Base-by-base conservation (phyloP, 1,140 invertebrate genomes). In the Psix sp. region DNA sequence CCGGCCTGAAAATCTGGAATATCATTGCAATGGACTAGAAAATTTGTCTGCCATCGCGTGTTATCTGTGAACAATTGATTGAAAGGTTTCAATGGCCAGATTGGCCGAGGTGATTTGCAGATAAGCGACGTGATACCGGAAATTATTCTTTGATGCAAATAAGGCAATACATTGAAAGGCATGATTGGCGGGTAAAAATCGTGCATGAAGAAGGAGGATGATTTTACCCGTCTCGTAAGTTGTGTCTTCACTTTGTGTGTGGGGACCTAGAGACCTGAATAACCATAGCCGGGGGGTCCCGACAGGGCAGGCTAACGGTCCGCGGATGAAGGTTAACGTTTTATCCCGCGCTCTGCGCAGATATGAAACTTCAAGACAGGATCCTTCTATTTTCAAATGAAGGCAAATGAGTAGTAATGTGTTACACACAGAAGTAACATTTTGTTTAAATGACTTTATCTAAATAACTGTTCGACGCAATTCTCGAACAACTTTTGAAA, bases 241-340 rank as follows among this genome's bases (percentile, higher is more conserved):
- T 60, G 77, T 57, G 73, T 80, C 76, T 68, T 81, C 79, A 57
- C 56, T 77, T 71, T 45, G 67, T 43, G 57, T 26, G 49, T 72
- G 75, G 78, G 81, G 82, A 82, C 82, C 80, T 76, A 83, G 82
- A 82, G 82, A 83, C 82, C 80, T 83, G 80, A 78, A 83, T 83
- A 82, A 52, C 79, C 73, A 57, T 78, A 80, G 79, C 80, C 80
- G 78, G 67, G 74, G 77, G 80, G 80, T 68, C 78, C 59, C 78
- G 78, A 77, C 73, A 77, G 80, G 80, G 77, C 80, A 82, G 80
- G 56, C 74, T 83, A 83, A 83, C 82, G 82, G 82, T 83, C 67
- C 80, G 51, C 80, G 75, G 76, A 83, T 83, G 76, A 82, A 82
- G 82, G 82, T 82, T 83, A 83, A 74, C 80, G 74, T 72, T 81